Base-by-base conservation (phyloP, 2,113 vertebrate species). In the Balaeniceps rex region DNA sequence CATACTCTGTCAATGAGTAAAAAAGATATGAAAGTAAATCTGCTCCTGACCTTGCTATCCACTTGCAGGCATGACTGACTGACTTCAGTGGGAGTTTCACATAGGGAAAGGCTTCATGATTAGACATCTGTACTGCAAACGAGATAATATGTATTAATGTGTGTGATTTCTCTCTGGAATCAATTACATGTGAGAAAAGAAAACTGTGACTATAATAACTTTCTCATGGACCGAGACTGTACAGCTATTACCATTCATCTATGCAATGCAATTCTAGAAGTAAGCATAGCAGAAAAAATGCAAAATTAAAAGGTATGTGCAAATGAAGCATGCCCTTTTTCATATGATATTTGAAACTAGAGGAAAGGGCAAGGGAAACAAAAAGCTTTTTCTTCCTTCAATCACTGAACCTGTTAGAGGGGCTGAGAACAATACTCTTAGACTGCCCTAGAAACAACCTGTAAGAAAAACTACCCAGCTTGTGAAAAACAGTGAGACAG, bases 171-270 rank as follows among this genome's bases (percentile, higher is more conserved):
- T 97, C 65, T 94, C 95, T 95, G 97, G 91, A 94, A 94, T 88
- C 69, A 95, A 95, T 97, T 96, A 94, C 87, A 94, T 92, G 61
- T 34, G 82, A 94, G 82, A 94, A 97, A 96, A 96, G 92, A 90
- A 95, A 97, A 88, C 82, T 74, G 80, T 91, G 87, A 95, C 69
- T 90, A 77, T 65, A 91, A 92, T 83, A 88, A 92, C 61, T 92
- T 96, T 96, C 89, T 70, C 90, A 88, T 64, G 77, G 72, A 83
- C 51, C 89, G 80, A 88, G 80, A 79, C 31, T 52, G 10, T 72
- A 55, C 29, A 64, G 28, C 42, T 94, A 54, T 84, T 68, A 72
- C 61, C 22, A 78, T 83, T 68, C n/a, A 70, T 61, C 61, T 42
- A 18, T n/a, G 14, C 12, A 79, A 68, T 57, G 46, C 3, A 77